These are phyloP conservation scores for Thalassaphorura encarpata DNA, from an alignment of 1,140 invertebrate species.

Conservation along the genomic window DNA sequence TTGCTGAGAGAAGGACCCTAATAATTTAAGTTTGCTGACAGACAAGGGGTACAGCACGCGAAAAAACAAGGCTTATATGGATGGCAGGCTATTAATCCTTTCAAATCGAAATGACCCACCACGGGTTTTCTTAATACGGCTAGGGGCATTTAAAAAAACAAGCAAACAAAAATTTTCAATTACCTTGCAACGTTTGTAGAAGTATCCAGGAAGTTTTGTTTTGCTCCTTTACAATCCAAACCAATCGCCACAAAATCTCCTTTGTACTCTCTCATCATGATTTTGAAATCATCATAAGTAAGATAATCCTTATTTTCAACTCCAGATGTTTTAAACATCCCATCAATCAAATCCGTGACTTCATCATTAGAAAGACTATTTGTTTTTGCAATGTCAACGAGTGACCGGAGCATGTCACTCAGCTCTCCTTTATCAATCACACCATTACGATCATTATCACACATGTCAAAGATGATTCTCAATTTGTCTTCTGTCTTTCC, in stretches of 20 bases:
- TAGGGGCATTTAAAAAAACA: too few relatives aligned
- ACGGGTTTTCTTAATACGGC: too few relatives aligned
- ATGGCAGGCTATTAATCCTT: too few relatives aligned
- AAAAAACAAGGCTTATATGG: too few relatives aligned
- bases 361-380: conserved; percentile 73
- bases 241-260: conserved; percentile 92
- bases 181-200: conserved; percentile 81
- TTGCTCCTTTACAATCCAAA: conserved; percentile 91
- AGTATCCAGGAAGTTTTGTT: conserved; percentile 88
- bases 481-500: conserved; percentile 94
- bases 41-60: too few relatives aligned
- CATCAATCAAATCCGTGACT: conserved; percentile 84
- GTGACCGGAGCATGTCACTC: conserved; percentile 82
- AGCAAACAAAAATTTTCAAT: neutral
- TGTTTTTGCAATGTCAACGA: conserved; percentile 89
- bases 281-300: conserved; percentile 89
- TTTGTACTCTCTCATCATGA: conserved; percentile 96
- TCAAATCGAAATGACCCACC: too few relatives aligned
- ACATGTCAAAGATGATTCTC: conserved; percentile 97
- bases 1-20: too few relatives aligned
- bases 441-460: conserved; percentile 90
- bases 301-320: conserved; percentile 81
- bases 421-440: conserved; percentile 90
- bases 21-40: too few relatives aligned
- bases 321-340: conserved; percentile 88